Percentiles rank a stretch among this genome's conserved stretches.
Evolutionary conservation across 2,888 invertebrate genomes (phyloP).

Genomic region (Cistogaster globosa): DNA sequence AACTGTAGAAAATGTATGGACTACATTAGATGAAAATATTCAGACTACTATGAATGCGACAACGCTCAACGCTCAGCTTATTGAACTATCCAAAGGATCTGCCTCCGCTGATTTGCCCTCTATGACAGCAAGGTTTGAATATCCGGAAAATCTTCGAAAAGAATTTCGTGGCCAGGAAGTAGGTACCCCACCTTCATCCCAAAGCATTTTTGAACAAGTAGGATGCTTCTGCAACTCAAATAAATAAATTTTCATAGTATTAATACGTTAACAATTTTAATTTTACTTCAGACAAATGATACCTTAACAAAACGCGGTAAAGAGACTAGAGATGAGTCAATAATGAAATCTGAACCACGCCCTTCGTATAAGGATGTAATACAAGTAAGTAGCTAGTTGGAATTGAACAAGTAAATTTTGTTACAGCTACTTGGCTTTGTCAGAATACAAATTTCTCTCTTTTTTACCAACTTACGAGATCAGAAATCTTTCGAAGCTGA

Average conservation of each 20-base stretch:
- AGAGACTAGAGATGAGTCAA: constrained; percentile 22
- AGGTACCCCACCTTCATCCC: constrained; percentile 93
- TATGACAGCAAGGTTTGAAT: constrained; percentile 82
- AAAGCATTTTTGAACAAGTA: constrained; percentile 94
- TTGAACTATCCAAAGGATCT: constrained; percentile 81
- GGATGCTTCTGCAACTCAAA: constrained; percentile 54
- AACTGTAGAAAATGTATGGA: constrained; percentile 82
- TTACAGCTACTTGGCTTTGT: constrained; percentile 74
- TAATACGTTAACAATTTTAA: constrained; percentile 23
- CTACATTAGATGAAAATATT: constrained; percentile 82
- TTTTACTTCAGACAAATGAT: constrained; percentile 84
- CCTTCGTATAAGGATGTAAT: constrained; percentile 36
- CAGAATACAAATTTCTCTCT: constrained; percentile 75
- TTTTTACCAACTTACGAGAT: constrained; percentile 54
- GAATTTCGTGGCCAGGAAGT: constrained; percentile 84
- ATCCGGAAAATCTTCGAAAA: constrained; percentile 63
- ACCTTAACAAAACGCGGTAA: constrained; percentile 74
- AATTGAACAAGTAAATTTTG: too few species aligned
- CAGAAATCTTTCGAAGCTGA: constrained; percentile 62
- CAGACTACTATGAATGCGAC: constrained; percentile 80
- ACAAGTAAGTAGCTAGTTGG: constrained; percentile 65
- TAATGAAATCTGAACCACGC: constrained; percentile 11
- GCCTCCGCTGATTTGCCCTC: constrained; percentile 87
- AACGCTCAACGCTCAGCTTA: constrained; percentile 73
- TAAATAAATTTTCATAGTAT: not conserved